Conservation (phyloP, 2,888 invertebrate genomes). For the Chrysomela aeneicollis region DNA sequence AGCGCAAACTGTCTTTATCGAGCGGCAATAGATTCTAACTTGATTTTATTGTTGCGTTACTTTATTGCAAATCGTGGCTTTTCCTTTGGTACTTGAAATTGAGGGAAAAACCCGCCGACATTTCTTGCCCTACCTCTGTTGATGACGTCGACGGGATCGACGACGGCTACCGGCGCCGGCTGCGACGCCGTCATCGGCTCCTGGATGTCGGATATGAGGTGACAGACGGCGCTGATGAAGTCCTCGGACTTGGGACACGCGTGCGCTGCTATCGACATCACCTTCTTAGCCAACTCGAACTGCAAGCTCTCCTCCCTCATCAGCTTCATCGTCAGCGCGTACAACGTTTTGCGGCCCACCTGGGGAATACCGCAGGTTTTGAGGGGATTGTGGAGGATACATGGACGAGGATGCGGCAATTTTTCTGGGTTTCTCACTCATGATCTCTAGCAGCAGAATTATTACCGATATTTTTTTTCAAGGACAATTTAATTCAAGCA, state of each 20-base stretch:
- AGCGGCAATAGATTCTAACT: too few relatives aligned
- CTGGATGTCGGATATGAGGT: slow-evolving; percentile 49
- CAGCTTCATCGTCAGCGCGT: slow-evolving; percentile 37
- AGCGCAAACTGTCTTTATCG: too few relatives aligned
- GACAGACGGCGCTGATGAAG: slow-evolving; percentile 46
- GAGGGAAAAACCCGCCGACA: too few relatives aligned
- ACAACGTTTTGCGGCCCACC: slow-evolving; percentile 46
- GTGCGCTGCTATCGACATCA: slow-evolving; percentile 43
- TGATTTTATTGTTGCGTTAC: too few relatives aligned
- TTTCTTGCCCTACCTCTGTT: slow-evolving; percentile 35
- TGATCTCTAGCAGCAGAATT: too few relatives aligned
- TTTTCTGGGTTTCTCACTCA: too few relatives aligned
- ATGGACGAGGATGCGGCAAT: too few relatives aligned
- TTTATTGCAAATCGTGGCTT: too few relatives aligned
- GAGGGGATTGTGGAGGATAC: too few relatives aligned
- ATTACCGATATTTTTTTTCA: too few relatives aligned
- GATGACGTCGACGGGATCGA: slow-evolving; percentile 16
- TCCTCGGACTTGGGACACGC: slow-evolving; percentile 39
- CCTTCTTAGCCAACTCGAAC: slow-evolving; percentile 41
- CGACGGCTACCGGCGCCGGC: slow-evolving; percentile 4
- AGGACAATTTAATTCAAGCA: too few relatives aligned
- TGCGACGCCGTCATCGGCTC: slow-evolving; percentile 43
- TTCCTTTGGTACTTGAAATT: too few relatives aligned
- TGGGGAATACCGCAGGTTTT: slow-evolving; percentile 27
- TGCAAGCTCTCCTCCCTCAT: slow-evolving; percentile 41